Evolutionary conservation across 2,113 vertebrate genomes (phyloP).

Genomic region (Xenopus laevis): DNA sequence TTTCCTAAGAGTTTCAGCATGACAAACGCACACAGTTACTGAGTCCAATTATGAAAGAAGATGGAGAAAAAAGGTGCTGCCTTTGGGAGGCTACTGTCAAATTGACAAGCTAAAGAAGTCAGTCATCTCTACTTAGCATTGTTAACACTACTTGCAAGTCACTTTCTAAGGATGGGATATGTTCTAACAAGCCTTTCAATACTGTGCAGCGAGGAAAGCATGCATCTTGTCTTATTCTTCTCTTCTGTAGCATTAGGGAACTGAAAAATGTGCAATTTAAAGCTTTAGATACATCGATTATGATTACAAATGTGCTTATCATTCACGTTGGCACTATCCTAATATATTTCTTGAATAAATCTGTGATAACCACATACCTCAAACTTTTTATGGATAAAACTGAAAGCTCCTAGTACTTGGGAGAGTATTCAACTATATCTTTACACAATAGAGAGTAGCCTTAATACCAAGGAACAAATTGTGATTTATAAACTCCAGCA

Average conservation of each 20-base stretch:
- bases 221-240: conserved; percentile 5
- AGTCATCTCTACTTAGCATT: conserved; percentile 49
- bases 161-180: conserved; percentile 45
- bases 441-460: too few relatives aligned
- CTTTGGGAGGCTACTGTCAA: conserved; percentile 51
- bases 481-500: too few relatives aligned
- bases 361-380: too few relatives aligned
- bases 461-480: too few relatives aligned
- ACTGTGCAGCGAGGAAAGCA: conserved; percentile 8
- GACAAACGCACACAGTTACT: conserved; percentile 37
- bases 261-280: too few relatives aligned
- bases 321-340: too few relatives aligned
- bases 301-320: too few relatives aligned
- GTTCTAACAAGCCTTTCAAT: conserved; percentile 47
- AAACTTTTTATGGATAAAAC: too few relatives aligned
- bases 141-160: conserved; percentile 49
- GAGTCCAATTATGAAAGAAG: conserved; percentile 40
- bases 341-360: too few relatives aligned
- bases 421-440: too few relatives aligned
- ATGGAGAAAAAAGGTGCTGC: conserved; percentile 39
- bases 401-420: too few relatives aligned
- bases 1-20: conserved; percentile 43
- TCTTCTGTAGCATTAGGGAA: background rate
- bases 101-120: conserved; percentile 48
- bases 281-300: too few relatives aligned